phyloP scores from a whole-genome alignment of 2,797 vertebrate genomes.

The Fistularia commersonii region DNA sequence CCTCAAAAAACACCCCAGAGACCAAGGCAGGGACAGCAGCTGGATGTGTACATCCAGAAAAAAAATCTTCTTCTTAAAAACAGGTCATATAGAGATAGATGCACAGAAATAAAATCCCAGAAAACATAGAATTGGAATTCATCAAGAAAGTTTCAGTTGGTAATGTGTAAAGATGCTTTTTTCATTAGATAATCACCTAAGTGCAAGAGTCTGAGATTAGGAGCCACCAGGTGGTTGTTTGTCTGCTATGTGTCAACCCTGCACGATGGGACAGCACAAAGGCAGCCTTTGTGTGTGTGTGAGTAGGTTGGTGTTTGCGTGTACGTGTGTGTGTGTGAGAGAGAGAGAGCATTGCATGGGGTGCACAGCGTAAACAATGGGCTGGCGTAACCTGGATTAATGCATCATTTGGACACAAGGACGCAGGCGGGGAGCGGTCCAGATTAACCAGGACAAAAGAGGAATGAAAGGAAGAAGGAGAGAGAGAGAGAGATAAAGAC shows the following conservation, averaged over 20 bases:
- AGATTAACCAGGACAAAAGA: slow-evolving; percentile 52
- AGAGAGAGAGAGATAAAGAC: neutral
- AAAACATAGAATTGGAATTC: slow-evolving; percentile 10
- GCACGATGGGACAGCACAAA: slow-evolving; percentile 32
- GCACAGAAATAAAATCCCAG: too few relatives aligned
- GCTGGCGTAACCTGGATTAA: slow-evolving; percentile 62
- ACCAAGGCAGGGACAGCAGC: slow-evolving; percentile 20
- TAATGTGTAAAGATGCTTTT: too few relatives aligned
- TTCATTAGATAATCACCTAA: neutral
- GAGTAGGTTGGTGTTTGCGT: slow-evolving; percentile 2
- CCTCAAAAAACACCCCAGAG: slow-evolving; percentile 8
- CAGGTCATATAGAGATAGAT: too few relatives aligned
- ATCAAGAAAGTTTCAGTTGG: slow-evolving; percentile 26
- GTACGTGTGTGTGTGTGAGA: neutral
- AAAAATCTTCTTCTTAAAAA: too few relatives aligned
- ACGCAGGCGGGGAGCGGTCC: slow-evolving; percentile 43
- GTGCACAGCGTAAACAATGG: slow-evolving; percentile 54
- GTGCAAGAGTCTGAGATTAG: slow-evolving; percentile 46
- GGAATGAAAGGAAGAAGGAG: neutral
- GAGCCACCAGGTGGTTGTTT: slow-evolving; percentile 31
- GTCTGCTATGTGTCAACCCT: slow-evolving; percentile 39
- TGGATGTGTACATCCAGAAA: slow-evolving; percentile 17
- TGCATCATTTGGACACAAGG: slow-evolving; percentile 60
- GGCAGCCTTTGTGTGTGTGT: slow-evolving; percentile 6
- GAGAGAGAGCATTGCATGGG: slow-evolving; percentile 7